A percentile compares a stretch with the other conserved stretches of the same genome.
Conservation (phyloP, 2,113 vertebrate species). For the Tricholaema leucomelas region DNA sequence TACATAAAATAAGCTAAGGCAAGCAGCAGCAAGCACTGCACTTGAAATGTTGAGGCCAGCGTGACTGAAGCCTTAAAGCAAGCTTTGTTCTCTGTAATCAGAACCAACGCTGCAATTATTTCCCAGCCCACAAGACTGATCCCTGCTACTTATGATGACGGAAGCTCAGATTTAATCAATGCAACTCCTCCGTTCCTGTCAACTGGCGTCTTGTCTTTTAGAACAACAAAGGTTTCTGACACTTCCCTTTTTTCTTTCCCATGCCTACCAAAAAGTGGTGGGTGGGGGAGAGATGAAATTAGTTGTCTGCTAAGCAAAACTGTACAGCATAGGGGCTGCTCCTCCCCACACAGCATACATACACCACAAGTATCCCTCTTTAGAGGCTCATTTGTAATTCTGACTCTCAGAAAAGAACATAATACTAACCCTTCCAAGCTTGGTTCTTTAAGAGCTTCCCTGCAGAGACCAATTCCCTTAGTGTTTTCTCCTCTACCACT, state of each 20-base stretch:
- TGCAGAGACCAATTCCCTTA: neutral
- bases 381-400: neutral
- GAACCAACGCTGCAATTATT: conserved; percentile 32
- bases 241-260: neutral
- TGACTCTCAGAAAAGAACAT: neutral
- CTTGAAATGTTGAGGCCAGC: neutral
- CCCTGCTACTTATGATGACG: neutral
- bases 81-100: conserved; percentile 40
- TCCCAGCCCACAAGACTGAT: neutral
- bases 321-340: neutral
- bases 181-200: conserved; percentile 35
- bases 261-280: neutral
- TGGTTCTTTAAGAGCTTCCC: neutral
- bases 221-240: conserved; percentile 16
- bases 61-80: neutral
- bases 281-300: neutral
- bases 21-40: neutral
- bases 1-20: neutral
- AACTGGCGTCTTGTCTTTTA: neutral
- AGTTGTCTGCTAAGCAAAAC: conserved; percentile 20
- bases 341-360: neutral
- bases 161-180: conserved; percentile 47
- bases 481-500: neutral
- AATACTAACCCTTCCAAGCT: neutral
- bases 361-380: neutral